Evolutionary conservation across 2,797 vertebrate genomes (phyloP).

Genomic region (Micromesistius poutassou): DNA sequence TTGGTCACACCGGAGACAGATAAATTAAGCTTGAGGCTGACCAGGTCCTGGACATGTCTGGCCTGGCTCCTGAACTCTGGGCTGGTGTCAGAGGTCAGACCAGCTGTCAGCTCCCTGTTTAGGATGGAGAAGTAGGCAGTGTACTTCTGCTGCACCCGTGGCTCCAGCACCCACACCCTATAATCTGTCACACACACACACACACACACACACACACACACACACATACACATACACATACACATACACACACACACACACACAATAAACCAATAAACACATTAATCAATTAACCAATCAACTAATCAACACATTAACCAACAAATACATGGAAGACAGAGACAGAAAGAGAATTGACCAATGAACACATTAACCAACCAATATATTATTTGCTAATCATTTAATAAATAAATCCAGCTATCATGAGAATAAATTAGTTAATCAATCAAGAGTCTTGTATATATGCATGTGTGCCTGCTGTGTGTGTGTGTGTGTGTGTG

Average conservation of each 20-base stretch:
- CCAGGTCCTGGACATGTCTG: constrained; percentile 75
- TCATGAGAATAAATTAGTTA: neutral
- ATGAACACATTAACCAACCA: neutral
- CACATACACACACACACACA: neutral
- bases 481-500: neutral
- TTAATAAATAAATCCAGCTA: neutral
- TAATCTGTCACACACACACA: constrained; percentile 71
- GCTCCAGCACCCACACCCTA: constrained; percentile 74
- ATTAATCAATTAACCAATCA: neutral
- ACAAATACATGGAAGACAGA: neutral
- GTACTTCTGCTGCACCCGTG: constrained; percentile 75
- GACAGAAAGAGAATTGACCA: constrained; percentile 1
- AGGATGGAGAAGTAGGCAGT: constrained; percentile 76
- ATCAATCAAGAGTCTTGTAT: neutral
- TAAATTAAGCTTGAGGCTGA: constrained; percentile 54
- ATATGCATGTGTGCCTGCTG: too few relatives aligned
- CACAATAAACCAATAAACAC: neutral
- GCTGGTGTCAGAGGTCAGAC: constrained; percentile 76
- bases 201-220: constrained; percentile 4
- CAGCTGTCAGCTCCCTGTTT: constrained; percentile 75
- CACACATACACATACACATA: constrained; percentile 8
- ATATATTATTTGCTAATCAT: neutral
- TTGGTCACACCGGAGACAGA: too few relatives aligned
- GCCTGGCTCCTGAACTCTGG: constrained; percentile 77
- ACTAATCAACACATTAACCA: neutral